Evolutionary conservation across 35 echinoderm and acorn worm genomes (phyloP).

Genomic region (Nesometra sesokonis): DNA sequence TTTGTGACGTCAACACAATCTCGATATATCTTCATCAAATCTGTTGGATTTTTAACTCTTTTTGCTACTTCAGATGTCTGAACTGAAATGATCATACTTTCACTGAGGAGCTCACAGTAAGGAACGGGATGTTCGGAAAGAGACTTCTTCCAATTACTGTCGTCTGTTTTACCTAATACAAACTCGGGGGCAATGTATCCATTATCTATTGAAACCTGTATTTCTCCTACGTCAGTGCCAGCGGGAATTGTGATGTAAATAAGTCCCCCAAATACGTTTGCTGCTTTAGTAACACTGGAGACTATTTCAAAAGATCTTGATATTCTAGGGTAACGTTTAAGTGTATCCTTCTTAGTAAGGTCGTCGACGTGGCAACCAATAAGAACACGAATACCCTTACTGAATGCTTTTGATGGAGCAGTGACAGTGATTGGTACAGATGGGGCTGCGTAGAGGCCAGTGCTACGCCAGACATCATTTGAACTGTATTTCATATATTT

Average conservation of each 20-base stretch:
- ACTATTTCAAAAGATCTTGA: background rate
- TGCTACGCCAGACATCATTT: background rate
- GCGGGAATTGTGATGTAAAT: conserved; percentile 2
- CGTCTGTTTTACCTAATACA: background rate
- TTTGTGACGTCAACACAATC: background rate
- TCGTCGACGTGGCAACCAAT: background rate
- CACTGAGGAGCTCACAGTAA: background rate
- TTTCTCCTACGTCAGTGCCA: background rate
- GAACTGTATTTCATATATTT: background rate
- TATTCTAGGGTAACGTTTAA: background rate
- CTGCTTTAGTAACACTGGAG: background rate
- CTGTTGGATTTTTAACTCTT: background rate
- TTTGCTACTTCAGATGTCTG: background rate
- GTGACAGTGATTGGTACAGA: background rate
- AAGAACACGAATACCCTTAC: background rate
- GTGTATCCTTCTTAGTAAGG: background rate
- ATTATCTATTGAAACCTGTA: background rate
- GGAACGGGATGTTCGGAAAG: background rate
- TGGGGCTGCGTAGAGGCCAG: background rate
- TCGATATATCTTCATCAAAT: background rate
- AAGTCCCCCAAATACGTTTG: background rate
- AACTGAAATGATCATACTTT: background rate
- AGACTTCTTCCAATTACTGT: background rate
- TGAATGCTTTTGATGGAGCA: background rate
- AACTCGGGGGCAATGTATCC: background rate